These are phyloP conservation scores for Idaea aversata DNA, from an alignment of 2,888 invertebrate species.

Conservation along the genomic window DNA sequence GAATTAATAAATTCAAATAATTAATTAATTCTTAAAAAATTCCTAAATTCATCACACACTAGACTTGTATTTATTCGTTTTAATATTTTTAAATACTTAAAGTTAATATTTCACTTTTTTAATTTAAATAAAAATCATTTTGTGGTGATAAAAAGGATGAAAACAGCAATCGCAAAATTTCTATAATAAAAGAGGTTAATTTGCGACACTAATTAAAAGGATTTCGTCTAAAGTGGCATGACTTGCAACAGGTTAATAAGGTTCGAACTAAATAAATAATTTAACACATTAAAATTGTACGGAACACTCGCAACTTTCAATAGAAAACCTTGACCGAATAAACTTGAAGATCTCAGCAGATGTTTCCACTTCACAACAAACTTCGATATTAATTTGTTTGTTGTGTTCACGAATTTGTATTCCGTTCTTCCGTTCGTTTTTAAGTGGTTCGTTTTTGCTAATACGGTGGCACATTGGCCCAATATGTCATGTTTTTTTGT, in stretches of 20 bases:
- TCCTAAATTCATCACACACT: too few species aligned
- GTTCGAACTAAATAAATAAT: neutral
- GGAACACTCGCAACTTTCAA: constrained; percentile 16
- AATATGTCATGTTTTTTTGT: constrained; percentile 29
- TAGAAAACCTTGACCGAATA: constrained; percentile 21
- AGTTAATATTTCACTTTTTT: too few species aligned
- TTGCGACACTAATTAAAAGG: too few species aligned
- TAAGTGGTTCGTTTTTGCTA: constrained; percentile 36
- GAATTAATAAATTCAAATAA: too few species aligned
- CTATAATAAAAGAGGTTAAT: too few species aligned
- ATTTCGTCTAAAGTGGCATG: too few species aligned
- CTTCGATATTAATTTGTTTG: constrained; percentile 67
- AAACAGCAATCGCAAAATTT: too few species aligned
- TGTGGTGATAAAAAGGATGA: too few species aligned
- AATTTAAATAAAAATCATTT: too few species aligned
- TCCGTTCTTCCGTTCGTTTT: constrained; percentile 51
- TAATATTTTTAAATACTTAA: too few species aligned
- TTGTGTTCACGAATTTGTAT: constrained; percentile 73
- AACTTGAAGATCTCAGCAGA: constrained; percentile 39
- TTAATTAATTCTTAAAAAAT: too few species aligned
- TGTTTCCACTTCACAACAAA: constrained; percentile 62
- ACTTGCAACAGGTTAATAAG: neutral
- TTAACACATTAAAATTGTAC: constrained; percentile 6
- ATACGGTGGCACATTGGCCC: constrained; percentile 30
- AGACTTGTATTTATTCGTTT: too few species aligned